Base-by-base conservation (phyloP, 37 sponge, comb jelly and placozoan genomes). In the Dysidea cf. avara region DNA sequence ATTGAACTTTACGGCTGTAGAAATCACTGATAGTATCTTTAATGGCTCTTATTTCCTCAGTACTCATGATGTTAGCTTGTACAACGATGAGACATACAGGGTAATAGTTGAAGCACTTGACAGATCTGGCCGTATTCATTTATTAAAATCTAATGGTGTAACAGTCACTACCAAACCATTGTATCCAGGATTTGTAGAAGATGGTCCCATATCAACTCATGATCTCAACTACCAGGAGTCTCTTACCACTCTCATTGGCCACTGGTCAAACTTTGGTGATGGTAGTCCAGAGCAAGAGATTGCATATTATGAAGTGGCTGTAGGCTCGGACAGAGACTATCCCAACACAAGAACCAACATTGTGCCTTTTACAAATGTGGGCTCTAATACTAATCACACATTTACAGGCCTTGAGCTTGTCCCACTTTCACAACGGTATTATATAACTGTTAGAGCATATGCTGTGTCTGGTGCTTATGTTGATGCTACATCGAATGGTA, bases 201-300 rank as follows among this genome's bases (percentile, higher is more conserved):
- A 94, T 56, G 94, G 94, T 46, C 64, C 81, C 28, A 47, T 82
- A 0, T 43, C 51, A 0, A 73, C 55, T 16, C 57, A 76, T n/a
- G 91, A 94, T 40, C 47, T 94, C 53, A 80, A 87, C 66, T 90
- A 77, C 54, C 95, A 94, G 60, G 82, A 74, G 30, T 69, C 87
- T 17, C 33, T 61, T 3, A 43, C 66, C 17, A 49, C 56, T 3
- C 76, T 94, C 14, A 61, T 66, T 7, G 84, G 80, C 18, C 69
- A 77, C 32, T 90, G 90, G 87, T 56, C 43, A 16, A 73, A 25
- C 14, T 90, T 90, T 76, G 95, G 91, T 16, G 90, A 86, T 22
- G 79, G 74, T 0, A 50, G 53, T 28, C 68, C 67, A 14, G 81
- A 85, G 32, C 91, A 90, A 72, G 69, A 73, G 54, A 75, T 90